Conservation (phyloP, 2,113 vertebrate genomes). For the Falcunculus frontatus region DNA sequence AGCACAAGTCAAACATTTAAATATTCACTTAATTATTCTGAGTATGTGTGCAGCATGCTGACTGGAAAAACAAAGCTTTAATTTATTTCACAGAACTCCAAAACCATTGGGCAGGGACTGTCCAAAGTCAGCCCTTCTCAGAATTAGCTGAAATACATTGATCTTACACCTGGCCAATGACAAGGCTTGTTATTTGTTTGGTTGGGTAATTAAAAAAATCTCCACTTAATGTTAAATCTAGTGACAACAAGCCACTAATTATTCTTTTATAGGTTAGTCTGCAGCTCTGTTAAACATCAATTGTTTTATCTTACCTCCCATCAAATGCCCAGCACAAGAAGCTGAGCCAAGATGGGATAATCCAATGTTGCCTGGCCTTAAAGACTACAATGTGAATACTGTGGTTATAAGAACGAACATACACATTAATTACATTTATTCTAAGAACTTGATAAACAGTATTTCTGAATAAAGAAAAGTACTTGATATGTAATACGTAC, state of each 20-base stretch:
- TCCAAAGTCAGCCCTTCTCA: not conserved
- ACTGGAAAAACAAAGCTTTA: not conserved
- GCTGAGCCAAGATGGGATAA: not conserved
- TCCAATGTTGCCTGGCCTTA: not conserved
- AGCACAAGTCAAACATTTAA: not conserved
- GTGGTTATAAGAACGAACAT: not conserved
- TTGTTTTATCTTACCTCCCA: not conserved
- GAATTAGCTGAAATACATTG: not conserved
- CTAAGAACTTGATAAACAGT: not conserved
- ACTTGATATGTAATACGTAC: not conserved
- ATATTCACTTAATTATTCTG: not conserved
- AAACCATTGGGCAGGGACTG: not conserved
- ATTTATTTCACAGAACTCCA: not conserved
- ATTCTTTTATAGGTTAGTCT: not conserved
- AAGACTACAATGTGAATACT: not conserved
- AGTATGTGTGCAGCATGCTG: not conserved
- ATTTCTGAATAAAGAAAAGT: not conserved
- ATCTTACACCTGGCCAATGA: not conserved
- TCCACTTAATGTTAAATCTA: not conserved
- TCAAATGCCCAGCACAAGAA: not conserved
- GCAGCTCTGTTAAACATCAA: not conserved
- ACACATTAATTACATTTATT: not conserved
- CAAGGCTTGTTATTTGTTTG: not conserved
- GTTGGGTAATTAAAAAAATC: not conserved
- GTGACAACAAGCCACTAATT: not conserved